A percentile compares a stretch with the other conserved stretches of the same genome.
Evolutionary conservation across 2,797 vertebrate species (phyloP).

Genomic region (Tachyglossus aculeatus): DNA sequence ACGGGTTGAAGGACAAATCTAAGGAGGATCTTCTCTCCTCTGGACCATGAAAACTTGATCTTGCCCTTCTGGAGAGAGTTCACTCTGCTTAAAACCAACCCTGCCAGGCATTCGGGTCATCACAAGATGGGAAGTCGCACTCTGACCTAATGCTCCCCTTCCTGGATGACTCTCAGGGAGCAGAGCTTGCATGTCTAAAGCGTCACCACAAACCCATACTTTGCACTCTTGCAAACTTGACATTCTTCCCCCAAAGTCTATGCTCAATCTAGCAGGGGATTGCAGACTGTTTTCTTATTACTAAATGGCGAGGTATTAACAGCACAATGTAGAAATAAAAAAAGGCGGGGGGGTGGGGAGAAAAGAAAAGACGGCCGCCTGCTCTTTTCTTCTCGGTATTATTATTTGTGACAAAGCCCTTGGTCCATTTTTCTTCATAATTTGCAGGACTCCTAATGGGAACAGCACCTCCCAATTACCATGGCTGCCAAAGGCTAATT

Average conservation of each 20-base stretch:
- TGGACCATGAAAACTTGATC: too few species aligned
- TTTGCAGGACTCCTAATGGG: conserved; percentile 85
- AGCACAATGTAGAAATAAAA: conserved; percentile 75
- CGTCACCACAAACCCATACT: not conserved
- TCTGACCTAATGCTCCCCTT: not conserved
- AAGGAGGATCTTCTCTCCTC: too few species aligned
- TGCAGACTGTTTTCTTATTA: conserved; percentile 72
- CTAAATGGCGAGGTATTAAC: conserved; percentile 76
- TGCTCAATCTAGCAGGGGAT: conserved; percentile 43
- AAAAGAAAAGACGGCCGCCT: conserved; percentile 70
- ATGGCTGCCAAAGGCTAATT: conserved; percentile 85
- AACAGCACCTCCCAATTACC: conserved; percentile 85
- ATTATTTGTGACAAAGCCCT: conserved; percentile 83
- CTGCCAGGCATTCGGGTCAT: accelerated
- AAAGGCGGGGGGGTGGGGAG: not conserved
- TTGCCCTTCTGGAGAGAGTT: not conserved
- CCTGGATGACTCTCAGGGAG: not conserved
- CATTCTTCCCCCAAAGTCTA: conserved; percentile 43
- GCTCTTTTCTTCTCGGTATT: conserved; percentile 78
- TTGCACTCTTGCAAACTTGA: conserved; percentile 19
- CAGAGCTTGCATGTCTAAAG: not conserved
- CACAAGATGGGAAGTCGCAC: accelerated
- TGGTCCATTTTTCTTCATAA: conserved; percentile 82
- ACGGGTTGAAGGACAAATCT: conserved; percentile 40
- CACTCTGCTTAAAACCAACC: not conserved